Conservation (phyloP, 2,797 vertebrate genomes). For the Enteromius mattozi region DNA sequence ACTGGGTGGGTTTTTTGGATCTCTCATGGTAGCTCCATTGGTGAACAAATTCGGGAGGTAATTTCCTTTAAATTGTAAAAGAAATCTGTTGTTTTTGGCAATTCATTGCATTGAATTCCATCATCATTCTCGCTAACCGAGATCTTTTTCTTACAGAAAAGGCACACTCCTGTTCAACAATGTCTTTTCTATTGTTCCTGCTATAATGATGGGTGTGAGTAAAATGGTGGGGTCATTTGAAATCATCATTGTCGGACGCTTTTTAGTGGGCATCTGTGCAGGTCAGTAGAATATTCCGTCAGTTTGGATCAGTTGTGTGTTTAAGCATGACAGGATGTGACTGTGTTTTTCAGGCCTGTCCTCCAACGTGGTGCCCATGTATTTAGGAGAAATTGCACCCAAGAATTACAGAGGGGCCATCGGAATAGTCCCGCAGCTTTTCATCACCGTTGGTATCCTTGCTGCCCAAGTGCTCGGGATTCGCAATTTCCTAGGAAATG, state of each 20-base stretch:
- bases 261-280: constrained; percentile 92
- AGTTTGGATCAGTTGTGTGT: neutral
- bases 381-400: constrained; percentile 91
- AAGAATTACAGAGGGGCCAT: constrained; percentile 90
- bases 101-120: neutral
- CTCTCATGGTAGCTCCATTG: constrained; percentile 89
- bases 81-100: neutral
- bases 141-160: constrained; percentile 77
- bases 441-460: constrained; percentile 93
- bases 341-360: constrained; percentile 81
- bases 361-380: constrained; percentile 95
- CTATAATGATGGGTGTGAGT: constrained; percentile 92
- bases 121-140: neutral
- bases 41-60: constrained; percentile 90
- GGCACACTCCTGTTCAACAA: constrained; percentile 95
- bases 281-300: constrained; percentile 74
- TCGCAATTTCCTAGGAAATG: constrained; percentile 80
- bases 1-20: constrained; percentile 90
- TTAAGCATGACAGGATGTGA: neutral
- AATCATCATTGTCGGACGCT: constrained; percentile 86
- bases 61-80: constrained; percentile 12
- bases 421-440: constrained; percentile 88
- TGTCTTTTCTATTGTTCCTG: constrained; percentile 89
- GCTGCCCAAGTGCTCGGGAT: constrained; percentile 89
- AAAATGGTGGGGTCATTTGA: constrained; percentile 83